Evolutionary conservation across 1,140 invertebrate genomes (phyloP), one percentile per base, ranked within the genome.

Genomic region (Drosophila truncata): DNA sequence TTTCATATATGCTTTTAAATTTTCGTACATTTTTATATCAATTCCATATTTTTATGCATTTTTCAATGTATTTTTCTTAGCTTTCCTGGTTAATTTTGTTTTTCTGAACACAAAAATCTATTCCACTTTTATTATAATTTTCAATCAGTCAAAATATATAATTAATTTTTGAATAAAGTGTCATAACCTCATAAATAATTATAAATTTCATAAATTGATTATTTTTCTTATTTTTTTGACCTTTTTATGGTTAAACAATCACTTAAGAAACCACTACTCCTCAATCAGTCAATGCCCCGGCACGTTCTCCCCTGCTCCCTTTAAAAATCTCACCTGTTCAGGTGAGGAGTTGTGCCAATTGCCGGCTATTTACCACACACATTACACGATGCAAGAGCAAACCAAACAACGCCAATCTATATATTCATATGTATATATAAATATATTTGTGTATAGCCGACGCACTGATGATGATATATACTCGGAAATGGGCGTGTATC

Each of bases 361-460:
- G 82, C 72, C 55, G 54, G 46, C 66, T 73, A 81, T 85, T 84
- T 84, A 84, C 82, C 82, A 74, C 82, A 84, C 78, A 81, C 73
- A 84, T 84, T 84, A 84, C 82, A 84, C 78, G 82, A 77, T 81
- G 81, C 58, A 66, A 74, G 57, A 74, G 57, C 66, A 84, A 78
- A 63, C 78, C 82, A 85, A 85, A 84, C 77, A 84, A 80, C 65
- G 83, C 63, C 76, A 87, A 82, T 82, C 84, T 62, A 54, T 20
- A 49, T n/a, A 46, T 4, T 14, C 14, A 27, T 10, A n/a, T n/a
- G 3, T 49, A 27, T 27, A 25, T 49, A 27, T n/a, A 23, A 2
- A 31, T 31, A 20, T 4, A 49, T 29, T 7, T 18, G 14, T 31
- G 81, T 82, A 64, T 73, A 52, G 71, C 42, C 61, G 27, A 59